These are phyloP conservation scores for Protodeltote pygarga DNA, from an alignment of 2,888 invertebrate species.

Conservation along the genomic window DNA sequence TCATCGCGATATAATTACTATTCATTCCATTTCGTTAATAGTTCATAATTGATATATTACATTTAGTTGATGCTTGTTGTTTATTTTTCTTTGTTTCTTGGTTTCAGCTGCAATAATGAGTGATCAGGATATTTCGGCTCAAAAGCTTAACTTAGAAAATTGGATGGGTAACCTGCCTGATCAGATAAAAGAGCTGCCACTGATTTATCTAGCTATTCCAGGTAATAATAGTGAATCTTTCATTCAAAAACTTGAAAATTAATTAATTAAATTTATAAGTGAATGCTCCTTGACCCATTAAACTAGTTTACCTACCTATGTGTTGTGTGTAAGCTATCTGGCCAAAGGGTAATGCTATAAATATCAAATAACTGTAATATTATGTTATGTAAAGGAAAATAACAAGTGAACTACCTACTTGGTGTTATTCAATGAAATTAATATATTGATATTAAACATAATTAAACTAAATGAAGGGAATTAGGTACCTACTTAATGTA, in stretches of 20 bases:
- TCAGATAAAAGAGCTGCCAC: constrained; percentile 86
- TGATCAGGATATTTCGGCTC: constrained; percentile 60
- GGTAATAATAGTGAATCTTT: constrained; percentile 77
- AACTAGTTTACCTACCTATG: constrained; percentile 6
- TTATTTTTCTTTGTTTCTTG: constrained; percentile 7
- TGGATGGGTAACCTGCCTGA: constrained; percentile 91
- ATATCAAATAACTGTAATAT: no score
- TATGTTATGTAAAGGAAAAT: no score
- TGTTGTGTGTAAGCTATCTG: background rate
- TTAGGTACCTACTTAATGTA: no score
- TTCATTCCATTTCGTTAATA: background rate
- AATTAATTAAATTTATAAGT: background rate
- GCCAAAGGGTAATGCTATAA: no score
- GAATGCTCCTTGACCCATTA: constrained; percentile 37
- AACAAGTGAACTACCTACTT: no score
- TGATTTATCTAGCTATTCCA: constrained; percentile 92
- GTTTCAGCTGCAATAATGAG: constrained; percentile 70
- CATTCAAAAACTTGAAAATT: background rate
- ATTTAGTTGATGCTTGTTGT: background rate
- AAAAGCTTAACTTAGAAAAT: constrained; percentile 81
- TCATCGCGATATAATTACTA: constrained; percentile 5
- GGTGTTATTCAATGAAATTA: no score
- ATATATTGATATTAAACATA: no score
- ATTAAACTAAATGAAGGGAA: no score
- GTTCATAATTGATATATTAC: background rate